phyloP scores from a whole-genome alignment of 2,888 invertebrate genomes.

The Zootermopsis nevadensis region DNA sequence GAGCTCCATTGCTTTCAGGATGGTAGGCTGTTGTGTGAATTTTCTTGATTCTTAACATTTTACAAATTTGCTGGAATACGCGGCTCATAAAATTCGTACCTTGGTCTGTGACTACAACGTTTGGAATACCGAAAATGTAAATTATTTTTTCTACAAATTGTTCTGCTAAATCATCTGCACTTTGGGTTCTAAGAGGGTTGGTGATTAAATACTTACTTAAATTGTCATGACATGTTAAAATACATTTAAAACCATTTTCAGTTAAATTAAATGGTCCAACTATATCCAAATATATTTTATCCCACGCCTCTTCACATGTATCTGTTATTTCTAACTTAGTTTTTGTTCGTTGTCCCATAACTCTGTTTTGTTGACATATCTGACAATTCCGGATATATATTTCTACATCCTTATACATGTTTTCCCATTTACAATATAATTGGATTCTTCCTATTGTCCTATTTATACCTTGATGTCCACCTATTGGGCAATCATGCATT shows the following conservation, averaged over 20 bases:
- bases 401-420: too few species aligned
- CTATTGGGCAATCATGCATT: background rate
- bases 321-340: too few species aligned
- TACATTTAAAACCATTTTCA: background rate
- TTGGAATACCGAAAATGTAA: slow-evolving; percentile 18
- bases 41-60: background rate
- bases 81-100: background rate
- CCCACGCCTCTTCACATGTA: too few species aligned
- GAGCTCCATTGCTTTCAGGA: background rate
- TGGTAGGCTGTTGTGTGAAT: background rate
- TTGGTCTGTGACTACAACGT: background rate
- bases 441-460: background rate
- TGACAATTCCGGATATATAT: too few species aligned
- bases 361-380: too few species aligned
- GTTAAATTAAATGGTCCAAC: background rate
- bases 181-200: too few species aligned
- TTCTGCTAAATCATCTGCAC: too few species aligned
- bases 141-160: slow-evolving; percentile 54
- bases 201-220: too few species aligned
- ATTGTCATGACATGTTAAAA: background rate
- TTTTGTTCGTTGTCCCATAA: too few species aligned
- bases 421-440: too few species aligned
- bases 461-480: background rate
- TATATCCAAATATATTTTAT: slow-evolving; percentile 6
- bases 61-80: background rate